A percentile compares a stretch with the other conserved stretches of the same genome.
phyloP scores from a whole-genome alignment of 2,797 vertebrate genomes.

The Thamnophis elegans region DNA sequence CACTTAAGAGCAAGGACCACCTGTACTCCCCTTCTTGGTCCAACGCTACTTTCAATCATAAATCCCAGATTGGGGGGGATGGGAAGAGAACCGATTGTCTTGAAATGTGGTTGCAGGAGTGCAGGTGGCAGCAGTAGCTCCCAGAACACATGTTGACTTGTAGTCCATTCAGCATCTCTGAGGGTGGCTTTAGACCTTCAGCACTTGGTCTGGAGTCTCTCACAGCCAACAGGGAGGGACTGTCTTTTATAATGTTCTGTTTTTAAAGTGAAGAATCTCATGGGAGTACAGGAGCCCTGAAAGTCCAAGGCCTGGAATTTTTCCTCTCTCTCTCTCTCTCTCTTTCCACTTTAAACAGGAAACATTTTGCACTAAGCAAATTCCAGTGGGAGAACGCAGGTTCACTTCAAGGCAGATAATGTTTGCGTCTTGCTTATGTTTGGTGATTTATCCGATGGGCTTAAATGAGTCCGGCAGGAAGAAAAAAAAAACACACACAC shows the following conservation, averaged over 20 bases:
- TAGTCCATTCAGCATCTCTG: slow-evolving; percentile 37
- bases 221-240: slow-evolving; percentile 56
- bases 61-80: not conserved
- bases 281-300: slow-evolving; percentile 68
- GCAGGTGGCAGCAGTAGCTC: slow-evolving; percentile 45
- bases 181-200: slow-evolving; percentile 67
- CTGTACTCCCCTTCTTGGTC: not conserved
- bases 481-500: too few relatives aligned
- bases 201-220: slow-evolving; percentile 75
- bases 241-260: slow-evolving; percentile 77
- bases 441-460: slow-evolving; percentile 74
- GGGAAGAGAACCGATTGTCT: slow-evolving; percentile 27
- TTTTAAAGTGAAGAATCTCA: slow-evolving; percentile 71
- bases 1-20: not conserved
- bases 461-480: slow-evolving; percentile 66
- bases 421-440: slow-evolving; percentile 72
- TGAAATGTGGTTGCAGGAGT: slow-evolving; percentile 34
- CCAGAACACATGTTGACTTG: not conserved
- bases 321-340: slow-evolving; percentile 74
- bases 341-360: slow-evolving; percentile 81
- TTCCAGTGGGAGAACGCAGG: slow-evolving; percentile 69
- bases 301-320: slow-evolving; percentile 77
- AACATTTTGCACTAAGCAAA: slow-evolving; percentile 77
- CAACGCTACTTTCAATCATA: not conserved
- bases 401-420: slow-evolving; percentile 79